A percentile compares a stretch with the other conserved stretches of the same genome.
Evolutionary conservation across 2,113 vertebrate genomes (phyloP).

Genomic region (Cygnus buccinator): DNA sequence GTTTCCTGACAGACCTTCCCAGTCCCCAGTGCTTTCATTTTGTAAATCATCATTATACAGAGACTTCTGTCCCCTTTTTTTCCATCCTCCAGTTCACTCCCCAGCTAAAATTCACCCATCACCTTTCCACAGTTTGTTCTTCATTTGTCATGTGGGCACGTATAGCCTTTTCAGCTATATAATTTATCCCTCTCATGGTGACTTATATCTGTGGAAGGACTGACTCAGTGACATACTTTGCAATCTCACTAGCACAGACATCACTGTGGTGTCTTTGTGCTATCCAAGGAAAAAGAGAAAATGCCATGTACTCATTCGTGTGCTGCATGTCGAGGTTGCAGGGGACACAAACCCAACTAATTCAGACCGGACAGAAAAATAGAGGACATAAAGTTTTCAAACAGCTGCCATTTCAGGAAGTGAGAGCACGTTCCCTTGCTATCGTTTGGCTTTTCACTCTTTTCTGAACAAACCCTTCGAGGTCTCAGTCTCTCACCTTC

Average conservation of each 20-base stretch:
- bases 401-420: neutral
- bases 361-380: neutral
- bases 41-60: accelerated
- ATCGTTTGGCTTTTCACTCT: neutral
- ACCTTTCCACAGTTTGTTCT: neutral
- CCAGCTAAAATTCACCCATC: neutral
- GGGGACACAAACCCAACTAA: neutral
- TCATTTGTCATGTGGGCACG: neutral
- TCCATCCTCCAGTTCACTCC: neutral
- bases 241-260: neutral
- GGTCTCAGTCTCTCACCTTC: neutral
- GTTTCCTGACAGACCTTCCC: neutral
- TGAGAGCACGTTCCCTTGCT: neutral
- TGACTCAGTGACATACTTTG: accelerated
- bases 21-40: neutral
- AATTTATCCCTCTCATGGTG: neutral
- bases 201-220: neutral
- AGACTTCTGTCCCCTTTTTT: neutral
- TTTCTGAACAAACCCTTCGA: neutral
- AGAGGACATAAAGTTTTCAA: neutral
- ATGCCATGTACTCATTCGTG: neutral
- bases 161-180: neutral
- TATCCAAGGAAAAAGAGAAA: neutral
- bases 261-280: neutral
- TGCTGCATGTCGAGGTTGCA: neutral